Conservation (phyloP, 2,797 vertebrate genomes). For the Manis pentadactyla region DNA sequence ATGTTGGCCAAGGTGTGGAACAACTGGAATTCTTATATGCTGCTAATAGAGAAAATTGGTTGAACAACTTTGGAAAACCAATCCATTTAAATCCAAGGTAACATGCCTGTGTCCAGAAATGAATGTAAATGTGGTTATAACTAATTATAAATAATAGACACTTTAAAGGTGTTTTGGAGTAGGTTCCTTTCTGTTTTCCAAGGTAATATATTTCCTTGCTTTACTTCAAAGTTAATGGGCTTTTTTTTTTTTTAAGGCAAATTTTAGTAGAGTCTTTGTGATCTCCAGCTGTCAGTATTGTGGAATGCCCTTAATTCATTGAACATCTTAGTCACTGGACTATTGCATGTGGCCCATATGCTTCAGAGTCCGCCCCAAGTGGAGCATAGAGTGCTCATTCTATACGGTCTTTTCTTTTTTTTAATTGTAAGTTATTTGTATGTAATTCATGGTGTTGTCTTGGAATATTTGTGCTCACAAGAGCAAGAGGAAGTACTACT, state of each 20-base stretch:
- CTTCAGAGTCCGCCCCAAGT: not conserved
- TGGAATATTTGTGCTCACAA: not conserved
- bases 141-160: not conserved
- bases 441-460: not conserved
- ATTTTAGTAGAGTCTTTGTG: not conserved
- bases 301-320: not conserved
- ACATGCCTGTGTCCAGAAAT: not conserved
- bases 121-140: not conserved
- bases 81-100: not conserved
- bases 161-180: not conserved
- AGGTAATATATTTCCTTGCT: not conserved
- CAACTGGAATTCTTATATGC: not conserved
- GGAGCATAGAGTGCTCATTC: not conserved
- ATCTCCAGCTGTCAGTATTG: not conserved
- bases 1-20: not conserved
- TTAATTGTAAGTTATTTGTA: not conserved
- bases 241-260: not conserved
- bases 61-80: not conserved
- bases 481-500: not conserved
- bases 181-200: conserved; percentile 18
- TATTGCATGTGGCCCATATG: not conserved
- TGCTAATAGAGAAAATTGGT: not conserved
- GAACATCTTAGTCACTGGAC: not conserved
- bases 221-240: not conserved
- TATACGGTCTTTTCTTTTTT: not conserved